phyloP scores from a whole-genome alignment of 2,113 vertebrate species.

The Aythya baeri region DNA sequence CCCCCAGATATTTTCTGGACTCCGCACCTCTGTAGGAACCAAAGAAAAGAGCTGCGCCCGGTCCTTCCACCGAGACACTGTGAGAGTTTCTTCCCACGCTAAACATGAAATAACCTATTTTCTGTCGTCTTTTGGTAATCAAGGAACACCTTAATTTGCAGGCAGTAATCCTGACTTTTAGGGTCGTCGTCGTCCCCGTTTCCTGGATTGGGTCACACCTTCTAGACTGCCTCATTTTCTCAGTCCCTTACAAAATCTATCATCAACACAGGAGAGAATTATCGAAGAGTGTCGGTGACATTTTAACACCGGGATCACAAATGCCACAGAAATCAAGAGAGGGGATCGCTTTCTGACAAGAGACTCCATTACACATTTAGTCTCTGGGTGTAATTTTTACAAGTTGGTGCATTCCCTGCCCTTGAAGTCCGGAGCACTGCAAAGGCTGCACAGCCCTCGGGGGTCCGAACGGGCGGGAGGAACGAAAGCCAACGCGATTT shows the following conservation, averaged over 20 bases:
- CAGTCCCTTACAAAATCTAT: background rate
- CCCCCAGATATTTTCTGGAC: background rate
- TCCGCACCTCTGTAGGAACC: fast-evolving
- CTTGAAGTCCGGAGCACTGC: background rate
- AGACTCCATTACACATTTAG: background rate
- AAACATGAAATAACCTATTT: background rate
- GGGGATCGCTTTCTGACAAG: background rate
- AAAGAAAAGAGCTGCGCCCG: background rate
- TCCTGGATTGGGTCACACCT: background rate
- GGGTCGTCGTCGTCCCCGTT: background rate
- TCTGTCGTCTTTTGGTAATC: background rate
- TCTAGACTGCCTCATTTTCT: background rate
- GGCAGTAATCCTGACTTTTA: background rate
- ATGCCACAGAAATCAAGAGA: background rate
- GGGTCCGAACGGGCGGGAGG: background rate
- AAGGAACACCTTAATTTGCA: background rate
- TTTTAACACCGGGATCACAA: background rate
- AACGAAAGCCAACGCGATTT: background rate
- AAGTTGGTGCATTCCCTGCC: background rate
- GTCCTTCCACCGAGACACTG: background rate
- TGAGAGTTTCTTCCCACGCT: background rate
- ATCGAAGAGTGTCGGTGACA: fast-evolving
- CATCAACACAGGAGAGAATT: background rate
- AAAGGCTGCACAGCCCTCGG: background rate
- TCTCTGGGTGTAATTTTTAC: background rate